A percentile compares a stretch with the other conserved stretches of the same genome.
phyloP scores from a whole-genome alignment of 2,113 vertebrate species.

The Acanthochromis polyacanthus region DNA sequence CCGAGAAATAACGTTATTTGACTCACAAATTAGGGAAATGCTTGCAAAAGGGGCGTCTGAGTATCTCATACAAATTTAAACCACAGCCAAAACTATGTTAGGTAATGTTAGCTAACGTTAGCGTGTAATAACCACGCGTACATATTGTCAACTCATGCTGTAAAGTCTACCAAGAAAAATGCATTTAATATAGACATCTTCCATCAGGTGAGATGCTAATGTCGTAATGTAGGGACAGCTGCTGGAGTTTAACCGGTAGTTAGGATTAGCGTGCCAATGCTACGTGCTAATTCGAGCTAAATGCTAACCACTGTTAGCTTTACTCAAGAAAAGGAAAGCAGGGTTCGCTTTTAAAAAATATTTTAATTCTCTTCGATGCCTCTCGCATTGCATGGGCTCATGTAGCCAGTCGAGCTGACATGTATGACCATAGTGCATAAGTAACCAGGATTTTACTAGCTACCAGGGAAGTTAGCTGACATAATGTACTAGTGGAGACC shows the following conservation, averaged over 20 bases:
- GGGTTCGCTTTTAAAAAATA: background rate
- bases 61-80: background rate
- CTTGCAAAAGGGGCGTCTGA: too few relatives aligned
- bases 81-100: background rate
- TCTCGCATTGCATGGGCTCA: too few relatives aligned
- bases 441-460: background rate
- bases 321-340: constrained; percentile 2
- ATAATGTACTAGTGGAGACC: constrained; percentile 2
- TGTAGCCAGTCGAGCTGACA: background rate
- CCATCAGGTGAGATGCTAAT: background rate
- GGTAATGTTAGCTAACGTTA: constrained; percentile 30
- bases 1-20: background rate
- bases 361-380: background rate
- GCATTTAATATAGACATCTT: background rate
- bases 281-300: constrained; percentile 22
- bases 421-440: too few relatives aligned
- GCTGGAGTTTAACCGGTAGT: constrained; percentile 2
- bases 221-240: background rate
- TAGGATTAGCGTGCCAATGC: constrained; percentile 30
- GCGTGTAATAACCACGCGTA: background rate
- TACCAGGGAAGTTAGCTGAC: constrained; percentile 12
- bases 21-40: too few relatives aligned
- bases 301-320: constrained; percentile 48
- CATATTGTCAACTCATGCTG: background rate
- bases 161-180: background rate